Percentiles rank a stretch among this genome's conserved stretches.
Evolutionary conservation across 2,888 invertebrate species (phyloP).

Genomic region (Conistra vaccinii): DNA sequence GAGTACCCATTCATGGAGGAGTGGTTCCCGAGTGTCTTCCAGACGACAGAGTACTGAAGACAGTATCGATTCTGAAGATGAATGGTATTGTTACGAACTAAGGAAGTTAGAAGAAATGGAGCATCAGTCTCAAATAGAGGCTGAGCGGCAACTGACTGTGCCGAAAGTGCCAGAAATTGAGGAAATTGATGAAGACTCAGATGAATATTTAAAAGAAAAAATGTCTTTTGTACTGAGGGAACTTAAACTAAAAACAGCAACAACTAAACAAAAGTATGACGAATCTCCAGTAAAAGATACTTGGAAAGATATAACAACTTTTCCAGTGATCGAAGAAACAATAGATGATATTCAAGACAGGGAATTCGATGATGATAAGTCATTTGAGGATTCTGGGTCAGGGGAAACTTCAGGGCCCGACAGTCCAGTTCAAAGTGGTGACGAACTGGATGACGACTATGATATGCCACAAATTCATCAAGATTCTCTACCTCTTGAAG

Average conservation of each 20-base stretch:
- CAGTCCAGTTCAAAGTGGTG: conserved; percentile 94
- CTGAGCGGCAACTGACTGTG: conserved; percentile 91
- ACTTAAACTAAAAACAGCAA: conserved; percentile 92
- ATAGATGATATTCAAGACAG: conserved; percentile 78
- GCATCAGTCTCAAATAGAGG: conserved; percentile 92
- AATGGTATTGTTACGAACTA: conserved; percentile 97
- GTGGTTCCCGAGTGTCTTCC: conserved; percentile 96
- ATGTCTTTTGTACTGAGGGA: conserved; percentile 96
- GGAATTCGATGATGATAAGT: conserved; percentile 82
- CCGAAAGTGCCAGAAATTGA: conserved; percentile 91
- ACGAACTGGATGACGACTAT: conserved; percentile 93
- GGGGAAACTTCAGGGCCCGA: conserved; percentile 97
- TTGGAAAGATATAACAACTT: conserved; percentile 88
- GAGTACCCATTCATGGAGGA: conserved; percentile 96
- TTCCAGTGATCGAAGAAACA: conserved; percentile 87
- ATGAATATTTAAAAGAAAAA: conserved; percentile 93
- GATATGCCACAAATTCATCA: conserved; percentile 86
- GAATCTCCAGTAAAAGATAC: conserved; percentile 81
- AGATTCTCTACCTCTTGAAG: conserved; percentile 73
- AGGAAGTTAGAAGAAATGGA: conserved; percentile 96
- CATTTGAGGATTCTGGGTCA: conserved; percentile 92
- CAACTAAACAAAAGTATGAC: conserved; percentile 84
- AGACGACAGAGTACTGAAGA: conserved; percentile 97
- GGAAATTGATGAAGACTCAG: conserved; percentile 89
- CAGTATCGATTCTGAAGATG: conserved; percentile 97